Base-by-base conservation (phyloP, 2,888 invertebrate species). In the Cheilosia grossa region DNA sequence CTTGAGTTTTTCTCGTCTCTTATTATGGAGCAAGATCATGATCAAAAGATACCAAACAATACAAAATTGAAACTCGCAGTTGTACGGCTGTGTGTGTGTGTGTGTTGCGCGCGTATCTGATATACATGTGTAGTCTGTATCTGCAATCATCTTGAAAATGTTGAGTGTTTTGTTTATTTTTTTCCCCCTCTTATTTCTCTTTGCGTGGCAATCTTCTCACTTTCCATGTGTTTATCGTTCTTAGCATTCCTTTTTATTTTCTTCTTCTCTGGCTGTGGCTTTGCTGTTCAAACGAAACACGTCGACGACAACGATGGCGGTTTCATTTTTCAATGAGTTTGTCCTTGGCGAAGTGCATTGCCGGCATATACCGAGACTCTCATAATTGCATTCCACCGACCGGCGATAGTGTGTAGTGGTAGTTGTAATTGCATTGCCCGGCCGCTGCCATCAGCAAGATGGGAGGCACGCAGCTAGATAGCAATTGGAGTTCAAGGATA, bases 301-400 rank as follows among this genome's bases (percentile, higher is more conserved):
- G 63, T 9, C 53, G 13, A 44, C 73, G 63, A 30, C 53, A 19
- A 59, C 72, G 56, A 66, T 70, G 61, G 49, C 56, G 77, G 82
- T 87, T 87, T 87, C 88, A 88, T 88, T 90, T 90, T 91, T 91
- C 90, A 91, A 90, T 90, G 90, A 89, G 89, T 90, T 89, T 90
- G 91, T 90, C 90, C 90, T 90, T 90, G 90, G 89, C 88, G 90
- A 91, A 90, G 90, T 90, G 90, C 91, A 90, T 90, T 90, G 90
- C 89, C 90, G 88, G 90, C 77, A 37, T 83, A 70, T 37, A 37
- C 37, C 33, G 70, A 70, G 59, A 66, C 75, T 85, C 80, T 63
- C 70, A 81, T 85, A 85, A 85, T 85, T 85, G 72, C 85, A 85
- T 81, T 81, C 80, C 21, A 73, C 54, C 70, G 47, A 56, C 44